Percentiles rank a stretch among this genome's conserved stretches.
phyloP scores from a whole-genome alignment of 2,113 vertebrate genomes.

The Alces alces region DNA sequence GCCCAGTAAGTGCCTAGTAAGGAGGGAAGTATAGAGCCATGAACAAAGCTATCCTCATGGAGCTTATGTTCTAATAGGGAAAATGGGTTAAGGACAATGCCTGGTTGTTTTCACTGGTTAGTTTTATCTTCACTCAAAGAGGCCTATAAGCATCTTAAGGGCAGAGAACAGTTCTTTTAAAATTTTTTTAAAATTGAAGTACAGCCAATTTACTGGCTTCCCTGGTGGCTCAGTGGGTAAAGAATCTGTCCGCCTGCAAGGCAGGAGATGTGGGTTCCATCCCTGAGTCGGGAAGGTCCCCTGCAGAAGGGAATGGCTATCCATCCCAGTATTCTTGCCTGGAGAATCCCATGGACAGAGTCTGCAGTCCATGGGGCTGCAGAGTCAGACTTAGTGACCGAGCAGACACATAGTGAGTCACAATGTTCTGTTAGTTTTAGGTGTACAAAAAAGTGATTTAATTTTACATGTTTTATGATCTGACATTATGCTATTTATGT shows the following conservation, averaged over 20 bases:
- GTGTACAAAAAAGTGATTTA: background rate
- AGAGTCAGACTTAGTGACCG: background rate
- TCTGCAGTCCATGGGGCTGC: too few species aligned
- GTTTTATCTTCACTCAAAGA: background rate
- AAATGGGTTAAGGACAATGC: background rate
- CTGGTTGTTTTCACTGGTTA: background rate
- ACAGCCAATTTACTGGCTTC: background rate
- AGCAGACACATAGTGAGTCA: background rate
- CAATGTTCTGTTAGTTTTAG: background rate
- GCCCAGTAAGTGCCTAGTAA: background rate
- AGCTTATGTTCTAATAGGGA: background rate
- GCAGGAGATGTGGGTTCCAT: background rate
- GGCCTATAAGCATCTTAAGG: background rate
- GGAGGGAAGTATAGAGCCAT: background rate
- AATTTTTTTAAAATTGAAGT: background rate
- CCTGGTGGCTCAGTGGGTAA: background rate
- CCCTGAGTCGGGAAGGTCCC: background rate
- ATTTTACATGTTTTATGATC: background rate
- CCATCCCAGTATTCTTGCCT: background rate
- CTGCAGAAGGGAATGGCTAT: background rate
- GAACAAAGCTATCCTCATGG: background rate
- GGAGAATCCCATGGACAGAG: background rate
- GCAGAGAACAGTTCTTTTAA: background rate
- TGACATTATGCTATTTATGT: background rate
- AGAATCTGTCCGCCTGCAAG: background rate